Conservation (phyloP, 37 sponge, comb jelly and placozoan genomes). For the Lycopodina hypogea region DNA sequence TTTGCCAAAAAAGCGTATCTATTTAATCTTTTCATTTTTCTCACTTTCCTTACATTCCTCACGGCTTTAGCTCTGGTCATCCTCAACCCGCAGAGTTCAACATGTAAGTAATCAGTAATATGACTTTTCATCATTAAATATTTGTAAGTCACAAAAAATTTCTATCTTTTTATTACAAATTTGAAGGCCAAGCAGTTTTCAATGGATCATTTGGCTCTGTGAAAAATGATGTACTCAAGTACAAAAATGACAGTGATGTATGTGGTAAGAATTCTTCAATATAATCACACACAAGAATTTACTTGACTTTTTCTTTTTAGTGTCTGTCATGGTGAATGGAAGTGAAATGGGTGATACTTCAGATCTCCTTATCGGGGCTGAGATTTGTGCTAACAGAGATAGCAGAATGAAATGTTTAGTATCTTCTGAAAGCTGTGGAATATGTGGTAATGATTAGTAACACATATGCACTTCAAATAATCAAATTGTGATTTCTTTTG, state of each 20-base stretch:
- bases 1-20: slow-evolving; percentile 77
- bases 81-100: slow-evolving; percentile 43
- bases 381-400: neutral
- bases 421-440: neutral
- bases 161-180: neutral
- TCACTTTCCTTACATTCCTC: slow-evolving; percentile 69
- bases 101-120: too few relatives aligned
- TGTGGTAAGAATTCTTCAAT: neutral
- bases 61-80: slow-evolving; percentile 75
- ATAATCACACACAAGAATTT: too few relatives aligned
- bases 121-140: too few relatives aligned
- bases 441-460: neutral
- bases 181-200: slow-evolving; percentile 6
- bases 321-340: too few relatives aligned
- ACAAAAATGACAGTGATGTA: neutral
- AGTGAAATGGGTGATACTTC: neutral
- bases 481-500: too few relatives aligned
- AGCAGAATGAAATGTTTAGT: neutral
- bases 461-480: too few relatives aligned
- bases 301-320: too few relatives aligned
- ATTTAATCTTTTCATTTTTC: slow-evolving; percentile 73
- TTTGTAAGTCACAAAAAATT: too few relatives aligned
- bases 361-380: neutral
- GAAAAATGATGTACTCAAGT: neutral
- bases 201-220: neutral